Base-by-base conservation (phyloP, 2,888 invertebrate species). In the Stenodema calcarata region DNA sequence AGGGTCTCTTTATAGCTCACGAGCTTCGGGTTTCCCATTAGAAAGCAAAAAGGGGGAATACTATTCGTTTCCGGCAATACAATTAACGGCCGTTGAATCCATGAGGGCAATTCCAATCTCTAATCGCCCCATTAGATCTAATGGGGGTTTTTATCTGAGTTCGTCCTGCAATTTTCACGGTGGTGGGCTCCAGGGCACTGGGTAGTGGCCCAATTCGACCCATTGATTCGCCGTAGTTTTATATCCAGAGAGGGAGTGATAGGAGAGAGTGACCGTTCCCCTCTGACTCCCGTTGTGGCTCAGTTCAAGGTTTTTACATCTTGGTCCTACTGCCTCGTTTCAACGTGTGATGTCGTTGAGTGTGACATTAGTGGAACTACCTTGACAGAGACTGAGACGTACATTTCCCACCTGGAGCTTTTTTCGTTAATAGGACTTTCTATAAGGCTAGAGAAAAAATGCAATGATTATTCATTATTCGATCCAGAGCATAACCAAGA, bases 71-170 rank as follows among this genome's bases (percentile, higher is more conserved):
- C 80, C 69, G 41, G 62, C 82, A 82, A 82, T 69, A 82, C 82
- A 82, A 84, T 84, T 73, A 84, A 76, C 84, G 50, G 84, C 84
- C 75, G 44, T 54, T 81, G 84, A 73, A 84, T 84, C 84, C 35
- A 44, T 50, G 81, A 62, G 30, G 81, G 47, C 28, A 69, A 47
- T 54, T 23, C 62, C 81, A 16, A 54, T 54, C 81, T 41, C 41
- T 81, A 81, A 69, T 81, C 81, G n/a, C 47, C n/a, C 82, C 82
- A 82, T 82, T 82, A 82, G 69, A 82, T 82, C 82, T 82, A 82
- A 82, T 82, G 82, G 82, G 35, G 35, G 35, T 62, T 82, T 78
- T 78, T 78, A 78, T 78, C 78, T 44, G 78, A 44, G 78, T 27
- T 27, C 41, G 42, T 41, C 73, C 14, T 41, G 78, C 42, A 44